Base-by-base conservation (phyloP, 2,797 vertebrate genomes). In the Halcyon badia region DNA sequence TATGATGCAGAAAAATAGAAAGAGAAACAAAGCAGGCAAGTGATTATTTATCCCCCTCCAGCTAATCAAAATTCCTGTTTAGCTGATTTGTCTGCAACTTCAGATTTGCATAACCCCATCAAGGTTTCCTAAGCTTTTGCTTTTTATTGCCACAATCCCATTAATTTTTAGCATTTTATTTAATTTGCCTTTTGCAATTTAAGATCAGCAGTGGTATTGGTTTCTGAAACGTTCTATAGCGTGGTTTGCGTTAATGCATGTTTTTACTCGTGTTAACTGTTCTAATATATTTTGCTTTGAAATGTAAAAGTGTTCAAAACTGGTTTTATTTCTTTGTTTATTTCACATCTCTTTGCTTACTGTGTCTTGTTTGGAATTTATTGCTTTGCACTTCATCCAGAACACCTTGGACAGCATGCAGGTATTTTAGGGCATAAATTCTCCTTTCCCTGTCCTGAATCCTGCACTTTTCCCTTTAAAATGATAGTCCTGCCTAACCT, bases 341-440 rank as follows among this genome's bases (percentile, higher is more conserved):
- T 98, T 98, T 97, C 97, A 89, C 97, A 91, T 98, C 97, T 99
- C 68, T 97, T 98, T 98, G 98, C 98, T 96, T 96, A 97, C 98
- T 98, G 98, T 99, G 98, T 98, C 98, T 98, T 97, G 94, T 98
- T 95, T 97, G 95, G 91, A 94, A 98, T 98, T 95, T 97, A 77
- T 98, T 99, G 98, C 98, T 98, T 98, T 97, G 97, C 97, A 95
- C 87, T 96, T 94, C 97, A 98, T 98, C 98, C 99, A 99, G 99
- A 99, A 98, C 99, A 99, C 99, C 98, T 98, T 99, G 99, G 99
- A 99, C 99, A 99, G 99, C 99, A 99, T 99, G 99, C 99, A 99
- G 99, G 99, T 99, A 99, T 98, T 99, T 98, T 77, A 93, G 98
- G 98, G 95, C 94, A 88, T 93, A 95, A 95, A 85, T 98, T 98